Conservation (phyloP, 30 jellyfish, hydroid and myxozoan species). For the Mastigias papua region DNA sequence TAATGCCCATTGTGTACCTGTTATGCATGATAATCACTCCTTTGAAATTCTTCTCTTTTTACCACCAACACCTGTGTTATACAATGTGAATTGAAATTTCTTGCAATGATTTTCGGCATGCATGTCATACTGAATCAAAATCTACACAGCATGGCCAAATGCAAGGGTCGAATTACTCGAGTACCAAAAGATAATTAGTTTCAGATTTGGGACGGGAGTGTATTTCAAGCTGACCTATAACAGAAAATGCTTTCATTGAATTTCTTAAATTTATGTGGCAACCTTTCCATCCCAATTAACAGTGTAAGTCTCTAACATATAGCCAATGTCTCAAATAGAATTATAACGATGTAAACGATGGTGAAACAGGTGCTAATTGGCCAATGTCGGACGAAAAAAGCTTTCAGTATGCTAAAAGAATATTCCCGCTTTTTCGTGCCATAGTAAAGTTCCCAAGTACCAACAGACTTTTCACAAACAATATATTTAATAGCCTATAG, state of each 20-base stretch:
- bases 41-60: slow-evolving; percentile 47
- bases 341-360: no score
- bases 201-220: neutral
- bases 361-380: no score
- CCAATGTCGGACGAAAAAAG: no score
- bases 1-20: slow-evolving; percentile 6
- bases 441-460: no score
- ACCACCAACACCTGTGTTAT: slow-evolving; percentile 73
- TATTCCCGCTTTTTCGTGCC: no score
- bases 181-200: neutral
- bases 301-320: no score
- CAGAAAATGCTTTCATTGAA: no score
- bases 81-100: neutral
- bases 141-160: neutral
- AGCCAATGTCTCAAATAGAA: no score
- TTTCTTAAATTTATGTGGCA: neutral
- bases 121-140: neutral
- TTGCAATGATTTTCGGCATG: neutral
- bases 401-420: no score
- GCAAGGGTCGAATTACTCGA: neutral
- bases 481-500: no score
- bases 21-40: neutral
- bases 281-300: neutral
- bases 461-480: no score
- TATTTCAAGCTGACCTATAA: neutral